These are phyloP conservation scores for Pogoniulus pusillus DNA, from an alignment of 2,797 vertebrate species.

Conservation along the genomic window DNA sequence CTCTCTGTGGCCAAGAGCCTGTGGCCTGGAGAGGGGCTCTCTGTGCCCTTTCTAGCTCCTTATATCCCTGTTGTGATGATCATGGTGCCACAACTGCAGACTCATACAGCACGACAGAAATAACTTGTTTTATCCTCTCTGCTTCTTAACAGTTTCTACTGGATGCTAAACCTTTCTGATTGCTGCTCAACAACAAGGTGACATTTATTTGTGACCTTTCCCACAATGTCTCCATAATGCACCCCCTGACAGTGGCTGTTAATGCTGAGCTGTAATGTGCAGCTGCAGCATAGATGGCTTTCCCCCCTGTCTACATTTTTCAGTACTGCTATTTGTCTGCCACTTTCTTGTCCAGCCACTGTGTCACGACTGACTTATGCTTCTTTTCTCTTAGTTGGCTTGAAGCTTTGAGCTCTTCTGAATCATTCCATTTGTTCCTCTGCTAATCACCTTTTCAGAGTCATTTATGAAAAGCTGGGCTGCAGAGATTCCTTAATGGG, in stretches of 20 bases:
- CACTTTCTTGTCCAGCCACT: neutral
- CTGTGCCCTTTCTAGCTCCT: neutral
- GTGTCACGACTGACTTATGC: neutral
- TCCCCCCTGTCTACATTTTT: neutral
- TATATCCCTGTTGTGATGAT: neutral
- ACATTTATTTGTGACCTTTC: constrained; percentile 2
- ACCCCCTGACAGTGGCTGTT: neutral
- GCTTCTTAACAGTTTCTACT: neutral
- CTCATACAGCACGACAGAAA: neutral
- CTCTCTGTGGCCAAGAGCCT: neutral
- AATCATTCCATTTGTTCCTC: constrained; percentile 19
- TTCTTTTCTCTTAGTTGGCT: constrained; percentile 29
- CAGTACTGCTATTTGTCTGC: neutral
- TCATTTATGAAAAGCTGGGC: constrained; percentile 9
- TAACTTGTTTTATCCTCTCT: neutral
- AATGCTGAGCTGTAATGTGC: neutral
- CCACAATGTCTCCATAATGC: neutral
- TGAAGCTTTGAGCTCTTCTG: constrained; percentile 23
- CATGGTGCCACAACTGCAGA: neutral
- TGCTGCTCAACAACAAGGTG: neutral
- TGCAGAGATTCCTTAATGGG: neutral
- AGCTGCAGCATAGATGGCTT: neutral
- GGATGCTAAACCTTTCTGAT: neutral
- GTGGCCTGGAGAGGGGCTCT: neutral
- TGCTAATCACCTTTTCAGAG: constrained; percentile 36